phyloP scores from a whole-genome alignment of 2,797 vertebrate genomes.

The Gastrophryne carolinensis region DNA sequence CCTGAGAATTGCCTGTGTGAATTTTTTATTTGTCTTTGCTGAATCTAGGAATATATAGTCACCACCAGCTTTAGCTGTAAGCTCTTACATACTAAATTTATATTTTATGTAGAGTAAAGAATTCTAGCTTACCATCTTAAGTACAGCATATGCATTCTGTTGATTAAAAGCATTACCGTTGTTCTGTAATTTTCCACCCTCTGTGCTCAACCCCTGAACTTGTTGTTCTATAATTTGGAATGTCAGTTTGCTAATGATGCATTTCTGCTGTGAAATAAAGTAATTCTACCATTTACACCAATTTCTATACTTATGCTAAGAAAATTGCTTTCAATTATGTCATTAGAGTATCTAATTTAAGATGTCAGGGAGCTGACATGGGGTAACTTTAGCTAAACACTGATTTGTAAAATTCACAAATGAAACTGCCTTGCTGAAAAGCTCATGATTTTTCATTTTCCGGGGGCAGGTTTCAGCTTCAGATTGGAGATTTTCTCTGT shows the following conservation, averaged over 20 bases:
- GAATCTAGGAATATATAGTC: too few species aligned
- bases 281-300: slow-evolving; percentile 20
- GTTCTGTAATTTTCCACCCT: neutral
- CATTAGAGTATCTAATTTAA: slow-evolving; percentile 31
- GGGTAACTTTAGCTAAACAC: slow-evolving; percentile 25
- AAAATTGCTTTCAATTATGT: slow-evolving; percentile 42
- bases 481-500: neutral
- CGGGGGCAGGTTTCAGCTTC: slow-evolving; percentile 9
- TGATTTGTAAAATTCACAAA: slow-evolving; percentile 20
- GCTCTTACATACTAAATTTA: neutral
- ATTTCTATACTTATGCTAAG: slow-evolving; percentile 22
- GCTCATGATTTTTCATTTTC: neutral
- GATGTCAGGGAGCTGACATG: slow-evolving; percentile 24
- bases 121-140: neutral
- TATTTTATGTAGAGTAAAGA: neutral
- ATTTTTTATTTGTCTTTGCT: too few species aligned
- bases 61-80: neutral
- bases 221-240: slow-evolving; percentile 1
- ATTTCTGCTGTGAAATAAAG: slow-evolving; percentile 20
- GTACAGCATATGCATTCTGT: neutral
- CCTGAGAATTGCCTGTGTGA: too few species aligned
- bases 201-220: neutral
- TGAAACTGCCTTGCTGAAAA: neutral
- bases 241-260: slow-evolving; percentile 16
- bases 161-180: neutral